Conservation (phyloP, 1,140 invertebrate species). For the Hermetia illucens region DNA sequence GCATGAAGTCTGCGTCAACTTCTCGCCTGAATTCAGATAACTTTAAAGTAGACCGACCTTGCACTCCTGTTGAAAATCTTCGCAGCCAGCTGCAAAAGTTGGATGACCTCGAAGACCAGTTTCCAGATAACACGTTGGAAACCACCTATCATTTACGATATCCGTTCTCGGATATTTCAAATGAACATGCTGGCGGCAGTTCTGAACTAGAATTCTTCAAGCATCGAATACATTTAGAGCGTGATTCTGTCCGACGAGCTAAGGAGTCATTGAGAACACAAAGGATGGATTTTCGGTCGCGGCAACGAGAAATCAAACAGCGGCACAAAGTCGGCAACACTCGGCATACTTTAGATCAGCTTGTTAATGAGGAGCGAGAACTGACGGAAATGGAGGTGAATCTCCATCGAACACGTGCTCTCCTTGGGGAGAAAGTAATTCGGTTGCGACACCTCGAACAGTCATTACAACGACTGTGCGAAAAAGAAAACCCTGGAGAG, state of each 20-base stretch:
- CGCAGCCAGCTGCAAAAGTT: constrained; percentile 60
- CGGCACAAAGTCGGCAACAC: constrained; percentile 22
- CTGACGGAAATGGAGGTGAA: constrained; percentile 67
- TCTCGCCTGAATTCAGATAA: constrained; percentile 38
- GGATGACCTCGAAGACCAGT: constrained; percentile 65
- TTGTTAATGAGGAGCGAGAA: constrained; percentile 57
- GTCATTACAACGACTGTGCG: constrained; percentile 45
- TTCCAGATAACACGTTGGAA: constrained; percentile 49
- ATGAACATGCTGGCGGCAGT: constrained; percentile 21
- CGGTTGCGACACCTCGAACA: constrained; percentile 59
- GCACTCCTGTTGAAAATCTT: constrained; percentile 60
- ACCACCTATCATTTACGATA: constrained; percentile 60
- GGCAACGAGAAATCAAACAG: constrained; percentile 24
- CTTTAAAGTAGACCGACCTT: constrained; percentile 32
- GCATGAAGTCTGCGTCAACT: constrained; percentile 46
- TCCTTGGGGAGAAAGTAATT: constrained; percentile 67
- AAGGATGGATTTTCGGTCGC: constrained; percentile 19
- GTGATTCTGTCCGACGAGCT: constrained; percentile 59
- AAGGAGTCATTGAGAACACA: constrained; percentile 46
- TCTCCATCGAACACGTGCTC: constrained; percentile 55
- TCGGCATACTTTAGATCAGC: constrained; percentile 42
- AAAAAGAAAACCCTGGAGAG: constrained; percentile 30
- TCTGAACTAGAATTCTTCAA: constrained; percentile 67
- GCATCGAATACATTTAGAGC: constrained; percentile 59
- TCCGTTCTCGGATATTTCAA: constrained; percentile 51